Percentiles rank a stretch among this genome's conserved stretches.
Conservation (phyloP, 2,888 invertebrate genomes). For the Bugulina stolonifera region DNA sequence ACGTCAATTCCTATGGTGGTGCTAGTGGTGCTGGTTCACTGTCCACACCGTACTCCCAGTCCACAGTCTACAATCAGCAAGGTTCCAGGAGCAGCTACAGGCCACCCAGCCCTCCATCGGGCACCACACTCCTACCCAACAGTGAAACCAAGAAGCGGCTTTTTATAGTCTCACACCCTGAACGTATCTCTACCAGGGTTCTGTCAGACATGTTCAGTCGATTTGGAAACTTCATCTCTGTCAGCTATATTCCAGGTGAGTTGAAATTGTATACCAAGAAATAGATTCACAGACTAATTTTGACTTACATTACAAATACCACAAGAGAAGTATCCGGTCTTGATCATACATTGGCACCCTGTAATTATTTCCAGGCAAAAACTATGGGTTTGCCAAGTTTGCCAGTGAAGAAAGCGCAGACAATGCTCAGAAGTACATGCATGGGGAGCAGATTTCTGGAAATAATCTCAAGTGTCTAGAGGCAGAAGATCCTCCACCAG, state of each 20-base stretch:
- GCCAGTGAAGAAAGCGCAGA: conserved; percentile 69
- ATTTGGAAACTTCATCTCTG: conserved; percentile 83
- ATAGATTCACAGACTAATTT: too few species aligned
- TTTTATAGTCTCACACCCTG: conserved; percentile 59
- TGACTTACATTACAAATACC: too few species aligned
- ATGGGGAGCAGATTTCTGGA: conserved; percentile 82
- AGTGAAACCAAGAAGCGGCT: conserved; percentile 54
- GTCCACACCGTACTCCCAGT: neutral
- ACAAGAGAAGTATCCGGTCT: too few species aligned
- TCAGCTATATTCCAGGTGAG: conserved; percentile 73
- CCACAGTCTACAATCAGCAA: neutral
- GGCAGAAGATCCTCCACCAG: conserved; percentile 23
- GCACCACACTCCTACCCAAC: conserved; percentile 34
- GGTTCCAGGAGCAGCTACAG: neutral
- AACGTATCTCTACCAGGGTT: conserved; percentile 69
- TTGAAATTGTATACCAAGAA: too few species aligned
- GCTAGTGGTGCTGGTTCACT: neutral
- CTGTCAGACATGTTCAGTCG: conserved; percentile 82
- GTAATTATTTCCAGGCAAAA: too few species aligned
- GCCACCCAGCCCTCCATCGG: conserved; percentile 53
- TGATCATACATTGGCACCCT: too few species aligned
- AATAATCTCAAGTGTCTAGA: conserved; percentile 64
- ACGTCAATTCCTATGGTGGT: too few species aligned
- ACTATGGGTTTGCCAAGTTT: conserved; percentile 87
- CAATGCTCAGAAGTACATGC: conserved; percentile 67